phyloP scores from a whole-genome alignment of 2,797 vertebrate species.

The Okamejei kenojei region DNA sequence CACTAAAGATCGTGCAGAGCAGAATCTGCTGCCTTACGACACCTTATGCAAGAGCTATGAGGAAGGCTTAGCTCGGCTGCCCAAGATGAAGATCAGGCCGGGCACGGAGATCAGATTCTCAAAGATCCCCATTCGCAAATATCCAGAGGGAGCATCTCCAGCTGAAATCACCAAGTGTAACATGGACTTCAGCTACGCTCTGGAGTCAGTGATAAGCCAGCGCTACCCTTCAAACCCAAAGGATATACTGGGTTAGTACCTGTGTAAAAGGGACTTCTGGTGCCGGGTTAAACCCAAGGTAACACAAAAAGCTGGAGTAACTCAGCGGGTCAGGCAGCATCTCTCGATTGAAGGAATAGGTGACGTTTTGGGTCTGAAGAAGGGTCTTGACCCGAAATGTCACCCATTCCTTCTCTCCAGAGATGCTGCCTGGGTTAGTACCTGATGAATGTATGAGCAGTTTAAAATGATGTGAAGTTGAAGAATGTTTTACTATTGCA shows the following conservation, averaged over 20 bases:
- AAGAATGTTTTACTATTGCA: not conserved
- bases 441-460: not conserved
- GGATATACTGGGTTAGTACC: constrained; percentile 71
- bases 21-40: constrained; percentile 67
- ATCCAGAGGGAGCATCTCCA: constrained; percentile 77
- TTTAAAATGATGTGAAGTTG: not conserved
- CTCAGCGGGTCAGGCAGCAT: no score
- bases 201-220: constrained; percentile 68
- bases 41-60: constrained; percentile 78
- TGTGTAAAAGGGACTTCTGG: no score
- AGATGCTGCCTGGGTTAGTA: constrained; percentile 63
- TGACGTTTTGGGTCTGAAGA: no score
- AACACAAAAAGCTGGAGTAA: no score
- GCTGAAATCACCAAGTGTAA: constrained; percentile 85
- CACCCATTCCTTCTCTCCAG: no score
- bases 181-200: constrained; percentile 82
- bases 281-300: no score
- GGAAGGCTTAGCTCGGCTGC: constrained; percentile 80
- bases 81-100: constrained; percentile 74
- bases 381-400: no score
- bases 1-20: constrained; percentile 69
- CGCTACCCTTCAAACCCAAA: constrained; percentile 65
- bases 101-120: constrained; percentile 88
- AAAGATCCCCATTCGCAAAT: constrained; percentile 69
- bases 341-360: no score